Evolutionary conservation across 2,888 invertebrate species (phyloP), one percentile per base, ranked within the genome.

Genomic region (Acheta domesticus): DNA sequence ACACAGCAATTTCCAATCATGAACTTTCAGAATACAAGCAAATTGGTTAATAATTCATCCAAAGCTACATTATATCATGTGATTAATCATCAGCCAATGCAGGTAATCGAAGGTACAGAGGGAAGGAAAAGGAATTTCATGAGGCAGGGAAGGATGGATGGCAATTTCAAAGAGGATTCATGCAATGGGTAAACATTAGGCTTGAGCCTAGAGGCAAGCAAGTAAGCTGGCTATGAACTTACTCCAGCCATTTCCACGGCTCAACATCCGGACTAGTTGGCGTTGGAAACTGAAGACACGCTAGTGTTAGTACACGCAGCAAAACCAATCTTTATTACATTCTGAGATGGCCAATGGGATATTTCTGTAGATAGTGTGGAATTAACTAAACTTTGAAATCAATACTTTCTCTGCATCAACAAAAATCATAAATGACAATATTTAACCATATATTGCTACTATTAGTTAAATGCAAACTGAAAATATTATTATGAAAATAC

Each of bases 201-300:
- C 48, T 21, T 75, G 74, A 36, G 77, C 49, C 62, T 77, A 77
- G n/a, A 62, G 23, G 77, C 81, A 80, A 78, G 80, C 80, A 80
- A 79, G 36, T 62, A 79, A 75, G 77, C 79, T 75, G 49, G 78
- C 50, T 80, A 75, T 80, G 76, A 75, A 93, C 92, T 93, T 93
- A 93, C 92, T 92, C 92, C 91, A 94, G 93, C 94, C 94, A 95
- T 89, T 93, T 94, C 94, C 94, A 94, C 87, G 94, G 93, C 91
- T 95, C 94, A 88, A 92, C 92, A 89, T 94, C 95, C 91, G 94
- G 94, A 88, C 93, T 93, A 89, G 93, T 93, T 91, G 94, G 94
- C 91, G 95, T 94, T 87, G 94, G 93, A 89, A 93, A 93, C 95
- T 95, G 92, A 88, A 89, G 88, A 89, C 85, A 87, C 85, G 86